Evolutionary conservation across 2,113 vertebrate genomes (phyloP), one percentile per base, ranked within the genome.

Genomic region (Petroica traversi): DNA sequence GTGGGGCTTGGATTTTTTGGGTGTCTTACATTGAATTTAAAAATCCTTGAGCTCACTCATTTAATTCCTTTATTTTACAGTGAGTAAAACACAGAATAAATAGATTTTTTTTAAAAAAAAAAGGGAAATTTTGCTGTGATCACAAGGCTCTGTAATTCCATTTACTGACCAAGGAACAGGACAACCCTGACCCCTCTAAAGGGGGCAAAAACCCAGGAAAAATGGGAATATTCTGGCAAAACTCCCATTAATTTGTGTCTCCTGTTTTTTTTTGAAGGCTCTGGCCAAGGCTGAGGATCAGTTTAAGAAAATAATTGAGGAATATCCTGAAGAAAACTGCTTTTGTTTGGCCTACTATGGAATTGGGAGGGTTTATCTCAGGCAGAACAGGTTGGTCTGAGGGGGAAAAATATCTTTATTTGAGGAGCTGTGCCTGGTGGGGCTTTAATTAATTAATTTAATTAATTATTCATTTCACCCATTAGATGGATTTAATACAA

Each of bases 271-370:
- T 43, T 94, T 92, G 23, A 97, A 99, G 99, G 99, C 99, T 84
- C 93, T 99, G 77, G 80, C 93, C 46, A 98, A 99, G 95, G 99
- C 99, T 58, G 98, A 98, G 96, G 93, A 85, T 49, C 95, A 99
- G 22, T 98, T 99, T 87, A 97, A 97, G 58, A 98, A 95, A 94
- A 99, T 99, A 78, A 97, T 98, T 23, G 95, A 97, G 1, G 94
- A 97, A 2, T 98, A 98, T 69, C 97, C 95, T 26, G 98, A 98
- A 48, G 98, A 98, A 91, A 98, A 97, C 7, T 99, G 99, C 93
- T 98, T 98, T 90, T 99, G 97, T 84, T 94, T 99, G 94, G 98
- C 99, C 57, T 98, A 97, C 72, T 99, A 98, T 71, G 99, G 99
- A 49, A 96, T 98, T 58, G 99, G 99, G 41, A 98, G 95, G 88